Evolutionary conservation across 2,888 invertebrate genomes (phyloP), one percentile per base, ranked within the genome.

Genomic region (Thera britannica): DNA sequence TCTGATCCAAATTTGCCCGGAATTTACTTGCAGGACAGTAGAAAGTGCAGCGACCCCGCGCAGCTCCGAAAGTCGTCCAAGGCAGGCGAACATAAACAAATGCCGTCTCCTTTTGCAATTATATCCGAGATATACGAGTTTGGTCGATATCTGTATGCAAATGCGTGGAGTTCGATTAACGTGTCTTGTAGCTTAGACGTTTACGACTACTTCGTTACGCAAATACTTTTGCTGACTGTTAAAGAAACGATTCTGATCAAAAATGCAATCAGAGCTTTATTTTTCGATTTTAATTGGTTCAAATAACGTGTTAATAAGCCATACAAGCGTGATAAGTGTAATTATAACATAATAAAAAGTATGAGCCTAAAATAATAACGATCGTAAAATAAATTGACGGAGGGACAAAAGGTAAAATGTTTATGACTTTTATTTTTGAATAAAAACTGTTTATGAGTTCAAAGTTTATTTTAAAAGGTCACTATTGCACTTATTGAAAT

Each of bases 151-250:
- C 78, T 76, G 79, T 79, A 87, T 87, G 86, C 81, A 86, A 87
- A 89, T 85, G 65, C 79, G 75, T 58, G 72, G 72, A 75, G 74
- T 83, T 83, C 79, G 84, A 85, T 87, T 84, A 84, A 79, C 72
- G 77, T 75, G 79, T 81, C 80, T 77, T 79, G 77, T 78, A 77
- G 76, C 72, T 75, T 72, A 76, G 81, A 82, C 79, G 72, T 82
- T 84, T 81, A 83, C 79, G 71, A 82, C 88, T 86, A 84, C 90
- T 86, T 82, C 76, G 83, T 87, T 90, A 90, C 90, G 86, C 86
- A 72, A 69, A 75, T 57, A 72, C 64, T 61, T 62, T 71, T 70
- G 63, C 56, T 58, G 58, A 51, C 57, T 52, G 57, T 62, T 67
- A 74, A 75, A 70, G 46, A 57, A 35, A 60, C 23, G 59, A 52